Base-by-base conservation (phyloP, 2,797 vertebrate species). In the Enteromius viviparus region DNA sequence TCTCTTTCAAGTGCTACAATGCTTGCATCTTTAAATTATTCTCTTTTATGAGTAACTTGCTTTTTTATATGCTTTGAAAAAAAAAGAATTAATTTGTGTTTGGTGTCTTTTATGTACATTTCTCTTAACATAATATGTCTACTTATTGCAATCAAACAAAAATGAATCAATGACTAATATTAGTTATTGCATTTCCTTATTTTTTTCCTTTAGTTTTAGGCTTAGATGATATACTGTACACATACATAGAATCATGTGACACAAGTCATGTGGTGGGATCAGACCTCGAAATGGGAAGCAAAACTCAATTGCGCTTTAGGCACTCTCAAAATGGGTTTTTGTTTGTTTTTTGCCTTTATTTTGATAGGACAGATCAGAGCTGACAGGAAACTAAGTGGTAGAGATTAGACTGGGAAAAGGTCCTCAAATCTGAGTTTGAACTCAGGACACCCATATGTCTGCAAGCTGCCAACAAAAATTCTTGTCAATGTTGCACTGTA, bases 1-100 rank as follows among this genome's bases (percentile, higher is more conserved):
- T 60, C 4, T 70, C 5, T 62, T 62, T 72, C 19, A 74, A 7
- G 53, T 47, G 12, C 68, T 47, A 45, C 45, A 34, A 45, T 81
- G 14, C 6, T 47, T 62, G 9, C 3, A 17, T 45, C 12, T 81
- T 29, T 80, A 66, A 64, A 76, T 75, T 53, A 83, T 76, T 76
- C 26, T 45, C 23, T 84, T 62, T 19, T 78, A 49, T 49, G 10
- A 37, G 15, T 32, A 65, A 65, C 6, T 40, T 64, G n/a, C 51
- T 15, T 74, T 78, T 51, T 66, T 29, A 74, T 21, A 51, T 51
- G 15, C 42, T 26, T 65, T 74, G 14, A n/a, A 37, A n/a, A 49
- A 81, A 51, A 64, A 37, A 2, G 17, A 3, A 10, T 62, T 3
- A 1, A 12, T 64, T 64, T 51, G 55, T 74, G 80, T 74, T 49